phyloP scores from a whole-genome alignment of 2,113 vertebrate species.

The Lepus americanus region DNA sequence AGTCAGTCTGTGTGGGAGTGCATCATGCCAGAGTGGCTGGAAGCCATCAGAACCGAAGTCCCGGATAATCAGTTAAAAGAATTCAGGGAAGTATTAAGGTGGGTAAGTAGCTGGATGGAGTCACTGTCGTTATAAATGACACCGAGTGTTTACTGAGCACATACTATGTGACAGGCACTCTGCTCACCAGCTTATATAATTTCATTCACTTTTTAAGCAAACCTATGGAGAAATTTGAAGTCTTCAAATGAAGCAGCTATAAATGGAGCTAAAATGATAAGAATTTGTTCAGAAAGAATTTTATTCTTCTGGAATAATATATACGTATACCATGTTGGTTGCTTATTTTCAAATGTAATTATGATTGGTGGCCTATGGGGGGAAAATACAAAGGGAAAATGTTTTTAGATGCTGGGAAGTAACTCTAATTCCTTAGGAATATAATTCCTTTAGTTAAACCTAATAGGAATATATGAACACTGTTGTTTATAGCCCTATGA shows the following conservation, averaged over 20 bases:
- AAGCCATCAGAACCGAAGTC: constrained; percentile 97
- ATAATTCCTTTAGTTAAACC: constrained; percentile 10
- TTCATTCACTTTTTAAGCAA: not conserved
- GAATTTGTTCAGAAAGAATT: constrained; percentile 62
- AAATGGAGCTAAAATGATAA: not conserved
- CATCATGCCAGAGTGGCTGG: constrained; percentile 99
- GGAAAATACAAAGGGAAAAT: not conserved
- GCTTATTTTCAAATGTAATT: not conserved
- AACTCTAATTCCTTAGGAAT: constrained; percentile 50
- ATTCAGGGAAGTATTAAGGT: constrained; percentile 99
- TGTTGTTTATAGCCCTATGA: not conserved
- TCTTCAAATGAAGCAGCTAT: not conserved
- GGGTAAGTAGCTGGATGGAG: constrained; percentile 76
- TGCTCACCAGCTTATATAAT: not conserved
- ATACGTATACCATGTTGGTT: not conserved
- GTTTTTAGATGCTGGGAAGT: constrained; percentile 10
- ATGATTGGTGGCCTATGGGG: not conserved
- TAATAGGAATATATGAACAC: not conserved
- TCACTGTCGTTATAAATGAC: not conserved
- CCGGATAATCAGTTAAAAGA: constrained; percentile 97
- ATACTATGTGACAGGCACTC: not conserved
- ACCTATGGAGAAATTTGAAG: constrained; percentile 2
- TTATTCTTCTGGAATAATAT: constrained; percentile 46
- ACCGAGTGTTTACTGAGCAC: not conserved
- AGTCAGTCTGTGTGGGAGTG: constrained; percentile 98